These are phyloP conservation scores for Samia ricini DNA, from an alignment of 1,140 invertebrate species.

Conservation along the genomic window DNA sequence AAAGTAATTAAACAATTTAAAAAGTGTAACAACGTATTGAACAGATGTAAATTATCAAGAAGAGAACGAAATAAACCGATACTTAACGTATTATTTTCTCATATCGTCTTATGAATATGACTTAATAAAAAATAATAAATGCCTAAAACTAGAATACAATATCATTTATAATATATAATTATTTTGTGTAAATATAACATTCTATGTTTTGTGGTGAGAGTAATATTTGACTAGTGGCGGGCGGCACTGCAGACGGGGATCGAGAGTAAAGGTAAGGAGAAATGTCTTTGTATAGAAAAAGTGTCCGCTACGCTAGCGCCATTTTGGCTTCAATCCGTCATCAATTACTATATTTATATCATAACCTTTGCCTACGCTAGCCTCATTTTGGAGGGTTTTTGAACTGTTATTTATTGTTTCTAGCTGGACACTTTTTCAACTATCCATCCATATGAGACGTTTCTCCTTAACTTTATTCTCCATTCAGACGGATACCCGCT, in stretches of 20 bases:
- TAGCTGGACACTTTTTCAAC: too few relatives aligned
- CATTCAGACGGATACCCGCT: too few relatives aligned
- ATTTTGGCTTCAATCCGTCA: too few relatives aligned
- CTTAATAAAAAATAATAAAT: slow-evolving; percentile 68
- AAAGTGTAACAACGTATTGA: slow-evolving; percentile 74
- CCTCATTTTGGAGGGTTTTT: too few relatives aligned
- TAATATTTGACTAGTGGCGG: slow-evolving; percentile 78
- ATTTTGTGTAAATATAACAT: slow-evolving; percentile 78
- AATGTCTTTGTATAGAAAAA: too few relatives aligned
- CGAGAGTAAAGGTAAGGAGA: too few relatives aligned
- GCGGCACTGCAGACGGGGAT: slow-evolving; percentile 40
- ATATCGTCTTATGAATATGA: slow-evolving; percentile 49
- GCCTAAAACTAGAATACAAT: slow-evolving; percentile 78
- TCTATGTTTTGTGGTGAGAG: slow-evolving; percentile 74
- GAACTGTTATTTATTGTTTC: too few relatives aligned
- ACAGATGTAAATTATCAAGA: slow-evolving; percentile 46
- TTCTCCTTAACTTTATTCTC: too few relatives aligned
- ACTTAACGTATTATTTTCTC: slow-evolving; percentile 22
- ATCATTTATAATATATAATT: slow-evolving; percentile 75
- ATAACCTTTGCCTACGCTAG: too few relatives aligned
- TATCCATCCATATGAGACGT: too few relatives aligned
- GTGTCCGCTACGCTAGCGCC: too few relatives aligned
- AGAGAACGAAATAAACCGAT: slow-evolving; percentile 61
- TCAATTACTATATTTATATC: too few relatives aligned
- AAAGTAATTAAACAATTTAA: slow-evolving; percentile 56